These are phyloP conservation scores for Salminus brasiliensis DNA, from an alignment of 2,113 vertebrate genomes.

Conservation along the genomic window DNA sequence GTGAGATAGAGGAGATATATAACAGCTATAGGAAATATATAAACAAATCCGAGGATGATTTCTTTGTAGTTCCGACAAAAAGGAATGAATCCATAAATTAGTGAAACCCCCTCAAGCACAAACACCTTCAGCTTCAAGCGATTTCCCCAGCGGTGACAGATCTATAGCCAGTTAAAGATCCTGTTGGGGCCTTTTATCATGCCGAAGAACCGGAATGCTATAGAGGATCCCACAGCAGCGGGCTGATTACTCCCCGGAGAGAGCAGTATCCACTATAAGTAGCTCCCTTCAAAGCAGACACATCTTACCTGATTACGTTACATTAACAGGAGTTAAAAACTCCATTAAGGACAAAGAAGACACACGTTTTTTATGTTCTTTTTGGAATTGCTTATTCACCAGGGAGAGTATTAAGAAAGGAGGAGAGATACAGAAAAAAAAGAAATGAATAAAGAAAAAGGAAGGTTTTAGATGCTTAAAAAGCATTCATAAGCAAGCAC, in stretches of 20 bases:
- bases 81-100: constrained; percentile 78
- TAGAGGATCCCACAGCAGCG: constrained; percentile 50
- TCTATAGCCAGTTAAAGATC: constrained; percentile 52
- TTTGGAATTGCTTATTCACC: constrained; percentile 16
- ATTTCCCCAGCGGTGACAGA: constrained; percentile 57
- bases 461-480: no score
- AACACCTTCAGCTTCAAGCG: constrained; percentile 52
- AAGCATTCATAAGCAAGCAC: background rate
- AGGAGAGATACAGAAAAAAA: background rate
- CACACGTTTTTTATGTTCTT: constrained; percentile 1
- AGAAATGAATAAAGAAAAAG: no score
- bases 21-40: constrained; percentile 55
- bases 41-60: constrained; percentile 65
- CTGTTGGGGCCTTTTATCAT: constrained; percentile 32
- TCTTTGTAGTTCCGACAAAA: constrained; percentile 76
- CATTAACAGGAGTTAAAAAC: constrained; percentile 56
- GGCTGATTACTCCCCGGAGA: constrained; percentile 58
- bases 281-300: constrained; percentile 46
- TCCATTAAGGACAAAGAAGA: constrained; percentile 50
- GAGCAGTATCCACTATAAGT: constrained; percentile 32
- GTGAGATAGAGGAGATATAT: constrained; percentile 38
- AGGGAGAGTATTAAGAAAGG: background rate
- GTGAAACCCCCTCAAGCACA: constrained; percentile 59
- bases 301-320: constrained; percentile 62
- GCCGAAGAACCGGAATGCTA: constrained; percentile 33